These are phyloP conservation scores for Trachelus tabidus DNA, from an alignment of 2,888 invertebrate species.

Conservation along the genomic window DNA sequence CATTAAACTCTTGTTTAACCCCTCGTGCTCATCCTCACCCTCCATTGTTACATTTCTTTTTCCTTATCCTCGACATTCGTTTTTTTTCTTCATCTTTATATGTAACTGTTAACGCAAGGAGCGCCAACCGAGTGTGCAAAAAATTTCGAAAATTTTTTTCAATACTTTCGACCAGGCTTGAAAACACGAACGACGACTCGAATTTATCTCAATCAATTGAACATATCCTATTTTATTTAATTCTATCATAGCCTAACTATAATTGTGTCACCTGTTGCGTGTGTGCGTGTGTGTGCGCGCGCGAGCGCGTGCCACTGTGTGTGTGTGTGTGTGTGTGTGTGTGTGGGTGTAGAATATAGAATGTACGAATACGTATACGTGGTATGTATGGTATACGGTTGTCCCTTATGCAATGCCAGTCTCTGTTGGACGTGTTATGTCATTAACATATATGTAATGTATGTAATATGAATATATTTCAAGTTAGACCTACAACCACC, in stretches of 20 bases:
- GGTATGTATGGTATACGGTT: constrained; percentile 46
- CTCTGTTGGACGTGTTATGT: too few relatives aligned
- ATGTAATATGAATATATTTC: constrained; percentile 25
- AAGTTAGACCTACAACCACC: too few relatives aligned
- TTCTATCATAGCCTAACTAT: constrained; percentile 65
- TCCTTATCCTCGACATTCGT: not conserved
- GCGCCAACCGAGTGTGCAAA: not conserved
- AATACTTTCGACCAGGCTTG: not conserved
- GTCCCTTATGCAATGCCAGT: not conserved
- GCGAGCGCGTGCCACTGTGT: too few relatives aligned
- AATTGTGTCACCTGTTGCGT: constrained; percentile 30
- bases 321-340: constrained; percentile 27
- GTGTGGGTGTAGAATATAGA: constrained; percentile 25
- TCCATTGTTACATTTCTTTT: not conserved
- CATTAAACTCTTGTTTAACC: not conserved
- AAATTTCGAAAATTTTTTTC: not conserved
- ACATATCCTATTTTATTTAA: constrained; percentile 57
- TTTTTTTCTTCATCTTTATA: too few relatives aligned
- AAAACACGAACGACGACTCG: constrained; percentile 38
- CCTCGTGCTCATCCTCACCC: not conserved
- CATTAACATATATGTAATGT: constrained; percentile 27
- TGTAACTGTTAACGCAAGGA: not conserved
- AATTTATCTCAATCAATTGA: constrained; percentile 54
- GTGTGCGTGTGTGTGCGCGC: constrained; percentile 17
- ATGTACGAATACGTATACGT: constrained; percentile 42